phyloP scores from a whole-genome alignment of 2,888 invertebrate species.

The Automeris io region DNA sequence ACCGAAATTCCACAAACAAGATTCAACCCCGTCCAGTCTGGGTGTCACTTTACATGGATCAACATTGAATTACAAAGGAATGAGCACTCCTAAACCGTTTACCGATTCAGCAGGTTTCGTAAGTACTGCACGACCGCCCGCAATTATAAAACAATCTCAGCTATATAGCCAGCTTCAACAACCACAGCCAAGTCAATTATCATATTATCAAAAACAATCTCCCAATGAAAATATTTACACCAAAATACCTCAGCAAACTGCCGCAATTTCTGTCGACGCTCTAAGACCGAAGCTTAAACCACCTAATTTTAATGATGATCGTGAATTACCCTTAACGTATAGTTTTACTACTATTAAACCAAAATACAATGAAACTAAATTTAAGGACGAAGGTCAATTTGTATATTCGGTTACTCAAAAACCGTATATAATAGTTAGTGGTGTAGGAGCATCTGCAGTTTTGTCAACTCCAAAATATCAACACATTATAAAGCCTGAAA shows the following conservation, averaged over 20 bases:
- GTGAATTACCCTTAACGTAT: conserved; percentile 58
- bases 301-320: conserved; percentile 66
- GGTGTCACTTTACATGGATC: conserved; percentile 30
- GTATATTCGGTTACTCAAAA: conserved; percentile 40
- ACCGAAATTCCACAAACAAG: conserved; percentile 27
- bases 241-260: conserved; percentile 27
- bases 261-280: conserved; percentile 33
- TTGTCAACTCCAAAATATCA: conserved; percentile 48
- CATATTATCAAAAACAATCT: conserved; percentile 20
- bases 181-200: conserved; percentile 22
- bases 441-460: conserved; percentile 39
- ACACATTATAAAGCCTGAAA: conserved; percentile 38
- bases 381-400: conserved; percentile 33
- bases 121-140: conserved; percentile 25
- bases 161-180: conserved; percentile 32
- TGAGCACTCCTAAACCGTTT: conserved; percentile 68
- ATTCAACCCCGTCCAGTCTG: conserved; percentile 29
- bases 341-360: conserved; percentile 44
- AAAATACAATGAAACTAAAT: conserved; percentile 17
- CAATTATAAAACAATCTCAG: conserved; percentile 20
- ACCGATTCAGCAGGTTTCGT: conserved; percentile 35
- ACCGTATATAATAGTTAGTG: conserved; percentile 41
- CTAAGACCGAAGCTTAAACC: conserved; percentile 51
- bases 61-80: conserved; percentile 49
- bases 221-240: conserved; percentile 22